These are phyloP conservation scores for Eilema depressum DNA, from an alignment of 2,888 invertebrate genomes.

Conservation along the genomic window DNA sequence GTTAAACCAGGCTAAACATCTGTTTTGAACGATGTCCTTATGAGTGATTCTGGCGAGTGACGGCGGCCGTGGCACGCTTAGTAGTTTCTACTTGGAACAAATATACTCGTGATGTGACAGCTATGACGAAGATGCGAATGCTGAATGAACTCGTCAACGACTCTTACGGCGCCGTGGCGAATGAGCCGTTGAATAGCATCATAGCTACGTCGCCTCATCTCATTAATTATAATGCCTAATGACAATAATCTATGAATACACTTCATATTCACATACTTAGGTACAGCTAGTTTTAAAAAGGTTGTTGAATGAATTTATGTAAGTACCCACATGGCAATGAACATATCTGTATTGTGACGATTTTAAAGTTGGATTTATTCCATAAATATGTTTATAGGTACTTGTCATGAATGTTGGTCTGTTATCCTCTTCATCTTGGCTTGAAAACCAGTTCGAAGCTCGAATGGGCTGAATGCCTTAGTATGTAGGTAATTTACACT, in stretches of 20 bases:
- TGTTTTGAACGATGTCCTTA: slow-evolving; percentile 47
- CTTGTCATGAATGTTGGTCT: no score
- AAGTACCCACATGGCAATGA: background rate
- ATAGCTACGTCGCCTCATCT: slow-evolving; percentile 36
- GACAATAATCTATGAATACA: slow-evolving; percentile 28
- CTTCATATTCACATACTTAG: slow-evolving; percentile 7
- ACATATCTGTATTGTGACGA: no score
- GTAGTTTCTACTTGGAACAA: slow-evolving; percentile 16
- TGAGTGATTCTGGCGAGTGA: slow-evolving; percentile 37
- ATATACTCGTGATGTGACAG: slow-evolving; percentile 34
- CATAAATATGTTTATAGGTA: no score
- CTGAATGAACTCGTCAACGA: slow-evolving; percentile 47
- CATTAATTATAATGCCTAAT: slow-evolving; percentile 40
- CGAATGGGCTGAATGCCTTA: background rate
- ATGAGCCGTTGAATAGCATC: slow-evolving; percentile 55
- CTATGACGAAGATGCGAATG: slow-evolving; percentile 41
- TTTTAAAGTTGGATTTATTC: no score
- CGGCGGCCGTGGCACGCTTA: slow-evolving; percentile 50
- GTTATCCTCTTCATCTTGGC: background rate
- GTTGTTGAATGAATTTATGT: background rate
- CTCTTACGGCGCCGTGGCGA: slow-evolving; percentile 49
- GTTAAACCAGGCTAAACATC: slow-evolving; percentile 35
- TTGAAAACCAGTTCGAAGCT: background rate
- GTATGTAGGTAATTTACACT: background rate
- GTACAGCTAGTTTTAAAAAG: background rate